Evolutionary conservation across 2,797 vertebrate species (phyloP), one percentile per base, ranked within the genome.

Genomic region (Sebastes taczanowskii): DNA sequence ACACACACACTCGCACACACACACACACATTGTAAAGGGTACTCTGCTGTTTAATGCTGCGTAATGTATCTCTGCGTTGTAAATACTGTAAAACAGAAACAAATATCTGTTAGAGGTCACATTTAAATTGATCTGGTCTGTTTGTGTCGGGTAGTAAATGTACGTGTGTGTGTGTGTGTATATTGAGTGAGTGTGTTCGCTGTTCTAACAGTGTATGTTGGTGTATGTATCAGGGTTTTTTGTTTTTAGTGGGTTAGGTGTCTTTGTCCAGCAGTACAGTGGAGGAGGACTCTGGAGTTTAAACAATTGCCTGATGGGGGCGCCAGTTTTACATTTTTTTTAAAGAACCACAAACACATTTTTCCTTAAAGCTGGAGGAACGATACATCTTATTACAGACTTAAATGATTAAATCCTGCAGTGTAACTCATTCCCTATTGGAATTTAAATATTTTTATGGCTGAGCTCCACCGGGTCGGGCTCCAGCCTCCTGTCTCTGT

Each of bases 61-160:
- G 74, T 22, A 85, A 85, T 61, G 20, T 72, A 78, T 30, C 34
- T 81, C 46, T 83, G 59, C 14, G 4, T 85, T 92, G 91, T 92
- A 90, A 88, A 93, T 90, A 83, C 10, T 92, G 86, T 92, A 91
- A 90, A 89, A 64, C 71, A 82, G 62, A 83, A 74, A 65, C 22
- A 55, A 49, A 32, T 6, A 46, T 71, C 55, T n/a, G 67, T 73
- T 32, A 4, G 60, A 7, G 70, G 56, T 38, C 56, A 60, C 32
- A 18, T 64, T 78, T 76, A 72, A 77, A 74, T 52, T 22, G 2
- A 65, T 55, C 56, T 61, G 69, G 29, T 65, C 49, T 67, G 25
- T 66, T 52, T 35, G 70, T 77, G 63, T 85, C 73, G 2, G 74
- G 42, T 86, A 67, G 64, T 82, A 38, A 59, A 52, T 70, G 58